Conservation (phyloP, 2,113 vertebrate species). For the Nicator chloris region DNA sequence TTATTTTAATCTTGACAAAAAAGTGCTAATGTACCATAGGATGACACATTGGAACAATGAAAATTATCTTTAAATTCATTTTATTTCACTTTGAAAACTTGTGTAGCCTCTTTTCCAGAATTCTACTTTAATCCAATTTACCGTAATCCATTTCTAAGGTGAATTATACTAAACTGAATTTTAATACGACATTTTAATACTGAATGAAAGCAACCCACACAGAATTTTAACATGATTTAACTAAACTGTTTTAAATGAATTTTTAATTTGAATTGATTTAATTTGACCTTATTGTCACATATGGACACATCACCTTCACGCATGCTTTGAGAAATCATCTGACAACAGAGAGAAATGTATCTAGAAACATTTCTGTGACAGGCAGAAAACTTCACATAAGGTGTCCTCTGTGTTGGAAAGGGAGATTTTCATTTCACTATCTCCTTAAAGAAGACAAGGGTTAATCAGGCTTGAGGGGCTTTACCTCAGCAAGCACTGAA, state of each 20-base stretch:
- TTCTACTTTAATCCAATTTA: conserved; percentile 41
- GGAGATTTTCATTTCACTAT: background rate
- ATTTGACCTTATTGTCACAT: background rate
- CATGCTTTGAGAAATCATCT: background rate
- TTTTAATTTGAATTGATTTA: background rate
- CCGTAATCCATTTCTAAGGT: conserved; percentile 25
- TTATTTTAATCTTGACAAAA: background rate
- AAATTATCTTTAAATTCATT: background rate
- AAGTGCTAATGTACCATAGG: background rate
- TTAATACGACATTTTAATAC: conserved; percentile 1
- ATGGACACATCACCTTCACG: background rate
- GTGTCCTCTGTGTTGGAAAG: background rate
- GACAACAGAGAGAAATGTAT: background rate
- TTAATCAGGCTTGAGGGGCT: background rate
- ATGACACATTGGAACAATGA: background rate
- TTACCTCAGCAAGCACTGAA: background rate
- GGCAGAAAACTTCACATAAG: background rate
- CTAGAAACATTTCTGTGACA: background rate
- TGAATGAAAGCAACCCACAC: conserved; percentile 6
- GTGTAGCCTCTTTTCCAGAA: background rate
- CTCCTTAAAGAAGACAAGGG: background rate
- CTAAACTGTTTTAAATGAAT: background rate
- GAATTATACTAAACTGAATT: conserved; percentile 40
- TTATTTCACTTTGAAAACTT: background rate
- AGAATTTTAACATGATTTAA: background rate